These are phyloP conservation scores for Sminthurides aquaticus DNA, from an alignment of 2,888 invertebrate genomes.

Conservation along the genomic window DNA sequence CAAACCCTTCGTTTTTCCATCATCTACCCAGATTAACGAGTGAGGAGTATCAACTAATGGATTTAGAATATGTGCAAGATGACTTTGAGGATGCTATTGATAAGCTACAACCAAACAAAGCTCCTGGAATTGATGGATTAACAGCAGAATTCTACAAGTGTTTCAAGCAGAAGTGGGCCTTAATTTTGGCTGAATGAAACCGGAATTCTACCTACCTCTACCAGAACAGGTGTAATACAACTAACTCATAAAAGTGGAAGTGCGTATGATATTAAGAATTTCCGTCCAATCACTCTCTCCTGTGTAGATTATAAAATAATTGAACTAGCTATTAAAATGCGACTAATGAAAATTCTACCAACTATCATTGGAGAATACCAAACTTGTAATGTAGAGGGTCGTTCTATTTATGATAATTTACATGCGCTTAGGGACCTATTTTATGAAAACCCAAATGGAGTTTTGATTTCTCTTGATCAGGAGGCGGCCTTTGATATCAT, in stretches of 20 bases:
- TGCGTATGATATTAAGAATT: slow-evolving; percentile 5
- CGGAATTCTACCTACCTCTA: background rate
- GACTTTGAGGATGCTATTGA: slow-evolving; percentile 6
- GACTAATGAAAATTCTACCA: background rate
- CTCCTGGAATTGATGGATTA: slow-evolving; percentile 9
- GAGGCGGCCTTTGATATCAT: slow-evolving; percentile 7
- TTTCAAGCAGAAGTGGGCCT: background rate
- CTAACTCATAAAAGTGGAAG: slow-evolving; percentile 10
- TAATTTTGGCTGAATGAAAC: background rate
- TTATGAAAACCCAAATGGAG: background rate
- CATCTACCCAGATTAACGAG: no score
- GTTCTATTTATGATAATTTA: slow-evolving; percentile 11
- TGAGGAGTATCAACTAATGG: no score
- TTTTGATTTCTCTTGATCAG: slow-evolving; percentile 2
- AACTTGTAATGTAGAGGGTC: slow-evolving; percentile 4
- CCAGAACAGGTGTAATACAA: background rate
- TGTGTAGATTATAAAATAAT: slow-evolving; percentile 9
- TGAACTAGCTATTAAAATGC: background rate
- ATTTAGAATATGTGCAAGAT: background rate
- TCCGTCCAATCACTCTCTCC: slow-evolving; percentile 9
- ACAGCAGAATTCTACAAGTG: slow-evolving; percentile 8
- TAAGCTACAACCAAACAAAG: background rate
- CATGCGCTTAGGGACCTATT: slow-evolving; percentile 2
- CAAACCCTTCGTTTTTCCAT: no score
- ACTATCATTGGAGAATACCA: slow-evolving; percentile 10